Percentiles rank a stretch among this genome's conserved stretches.
Conservation (phyloP, 2,888 invertebrate species). For the Drosophila parthenogenetica region DNA sequence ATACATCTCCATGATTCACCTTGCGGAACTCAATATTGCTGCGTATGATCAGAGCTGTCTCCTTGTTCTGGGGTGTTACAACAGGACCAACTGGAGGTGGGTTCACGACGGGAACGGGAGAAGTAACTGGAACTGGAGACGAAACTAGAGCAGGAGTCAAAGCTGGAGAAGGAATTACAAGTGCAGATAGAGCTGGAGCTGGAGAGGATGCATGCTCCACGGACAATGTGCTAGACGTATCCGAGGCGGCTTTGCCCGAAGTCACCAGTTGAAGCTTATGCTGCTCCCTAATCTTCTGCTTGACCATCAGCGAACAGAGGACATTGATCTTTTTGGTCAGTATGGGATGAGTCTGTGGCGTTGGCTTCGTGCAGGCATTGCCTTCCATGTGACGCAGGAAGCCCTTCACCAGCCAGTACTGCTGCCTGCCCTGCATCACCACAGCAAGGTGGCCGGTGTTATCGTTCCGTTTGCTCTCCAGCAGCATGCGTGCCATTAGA, state of each 20-base stretch:
- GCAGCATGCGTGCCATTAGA: constrained; percentile 79
- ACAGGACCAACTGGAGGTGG: no score
- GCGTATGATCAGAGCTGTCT: constrained; percentile 57
- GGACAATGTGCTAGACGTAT: background rate
- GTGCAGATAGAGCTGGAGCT: background rate
- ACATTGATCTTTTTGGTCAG: constrained; percentile 83
- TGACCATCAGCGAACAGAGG: constrained; percentile 81
- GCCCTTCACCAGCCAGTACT: constrained; percentile 82
- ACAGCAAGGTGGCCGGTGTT: constrained; percentile 79
- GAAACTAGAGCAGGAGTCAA: background rate
- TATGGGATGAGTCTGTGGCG: constrained; percentile 83
- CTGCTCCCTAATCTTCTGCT: constrained; percentile 79
- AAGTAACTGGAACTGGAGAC: background rate
- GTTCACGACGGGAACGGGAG: background rate
- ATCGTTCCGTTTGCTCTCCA: constrained; percentile 64
- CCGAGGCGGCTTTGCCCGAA: background rate
- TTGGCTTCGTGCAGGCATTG: constrained; percentile 83
- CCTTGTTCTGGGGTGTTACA: background rate
- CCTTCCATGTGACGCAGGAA: constrained; percentile 77
- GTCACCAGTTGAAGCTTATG: constrained; percentile 1
- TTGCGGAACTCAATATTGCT: constrained; percentile 80
- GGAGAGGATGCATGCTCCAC: background rate
- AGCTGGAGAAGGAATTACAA: background rate
- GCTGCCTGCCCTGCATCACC: constrained; percentile 80
- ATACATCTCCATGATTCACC: constrained; percentile 69